Conservation (phyloP, 2,113 vertebrate genomes). For the Thymallus thymallus region DNA sequence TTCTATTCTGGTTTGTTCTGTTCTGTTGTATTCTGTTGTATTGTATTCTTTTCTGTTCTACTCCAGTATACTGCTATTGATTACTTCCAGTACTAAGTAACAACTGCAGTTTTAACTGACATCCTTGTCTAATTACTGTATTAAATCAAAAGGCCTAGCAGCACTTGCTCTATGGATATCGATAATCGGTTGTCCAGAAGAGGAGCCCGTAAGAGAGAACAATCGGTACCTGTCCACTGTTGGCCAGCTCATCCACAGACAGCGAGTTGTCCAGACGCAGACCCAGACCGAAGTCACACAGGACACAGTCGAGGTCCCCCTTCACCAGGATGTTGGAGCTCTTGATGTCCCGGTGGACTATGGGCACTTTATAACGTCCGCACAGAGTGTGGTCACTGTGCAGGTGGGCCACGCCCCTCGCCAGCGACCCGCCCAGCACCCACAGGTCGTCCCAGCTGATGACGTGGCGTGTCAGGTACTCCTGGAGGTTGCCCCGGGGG, state of each 20-base stretch:
- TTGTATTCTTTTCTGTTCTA: too few relatives aligned
- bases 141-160: conserved; percentile 34
- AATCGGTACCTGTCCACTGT: conserved; percentile 89
- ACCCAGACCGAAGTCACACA: conserved; percentile 96
- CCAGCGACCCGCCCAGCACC: conserved; percentile 84
- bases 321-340: conserved; percentile 97
- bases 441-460: conserved; percentile 90
- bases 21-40: background rate
- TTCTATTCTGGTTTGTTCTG: conserved; percentile 19
- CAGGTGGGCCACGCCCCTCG: conserved; percentile 87
- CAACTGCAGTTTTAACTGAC: too few relatives aligned
- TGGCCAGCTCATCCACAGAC: conserved; percentile 93
- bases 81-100: conserved; percentile 24
- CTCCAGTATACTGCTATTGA: too few relatives aligned
- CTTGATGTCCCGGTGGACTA: conserved; percentile 94
- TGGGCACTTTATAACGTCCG: conserved; percentile 89
- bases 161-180: conserved; percentile 17
- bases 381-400: conserved; percentile 89
- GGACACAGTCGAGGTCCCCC: conserved; percentile 88
- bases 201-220: conserved; percentile 1
- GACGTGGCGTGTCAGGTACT: conserved; percentile 84
- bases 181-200: conserved; percentile 9
- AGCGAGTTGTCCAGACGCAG: conserved; percentile 87
- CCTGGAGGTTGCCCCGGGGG: conserved; percentile 88
- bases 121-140: conserved; percentile 12